Evolutionary conservation across 2,797 vertebrate species (phyloP).

Genomic region (Cyclopterus lumpus): DNA sequence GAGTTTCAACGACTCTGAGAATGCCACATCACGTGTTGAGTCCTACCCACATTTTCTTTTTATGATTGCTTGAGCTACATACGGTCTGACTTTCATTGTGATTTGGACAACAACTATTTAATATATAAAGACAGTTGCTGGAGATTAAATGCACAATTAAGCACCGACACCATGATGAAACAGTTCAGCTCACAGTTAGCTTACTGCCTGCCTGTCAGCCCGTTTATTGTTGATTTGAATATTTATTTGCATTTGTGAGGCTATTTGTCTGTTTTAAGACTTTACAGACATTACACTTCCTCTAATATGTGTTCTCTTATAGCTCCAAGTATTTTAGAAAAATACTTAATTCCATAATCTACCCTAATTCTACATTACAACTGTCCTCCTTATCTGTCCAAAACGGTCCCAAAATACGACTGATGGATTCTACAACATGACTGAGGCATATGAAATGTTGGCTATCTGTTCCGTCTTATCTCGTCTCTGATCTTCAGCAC

Average conservation of each 20-base stretch:
- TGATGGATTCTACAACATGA: conserved; percentile 71
- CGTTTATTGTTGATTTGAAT: conserved; percentile 66
- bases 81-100: conserved; percentile 19
- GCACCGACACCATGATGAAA: conserved; percentile 26
- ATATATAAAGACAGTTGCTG: conserved; percentile 15
- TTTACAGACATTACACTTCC: conserved; percentile 45
- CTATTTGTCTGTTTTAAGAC: conserved; percentile 59
- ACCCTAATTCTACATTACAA: conserved; percentile 67
- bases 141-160: conserved; percentile 28
- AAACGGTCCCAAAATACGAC: conserved; percentile 65
- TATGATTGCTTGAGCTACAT: neutral
- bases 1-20: conserved; percentile 60
- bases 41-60: conserved; percentile 10
- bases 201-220: conserved; percentile 27
- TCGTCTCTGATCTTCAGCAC: conserved; percentile 60
- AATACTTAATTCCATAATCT: conserved; percentile 69
- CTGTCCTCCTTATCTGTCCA: conserved; percentile 58
- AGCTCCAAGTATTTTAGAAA: conserved; percentile 59
- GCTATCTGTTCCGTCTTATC: conserved; percentile 58
- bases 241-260: conserved; percentile 60
- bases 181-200: conserved; percentile 42
- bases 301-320: conserved; percentile 49
- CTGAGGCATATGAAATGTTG: conserved; percentile 74
- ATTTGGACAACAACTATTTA: conserved; percentile 33
- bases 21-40: neutral